phyloP scores from a whole-genome alignment of 2,113 vertebrate genomes.

The Lepus americanus region DNA sequence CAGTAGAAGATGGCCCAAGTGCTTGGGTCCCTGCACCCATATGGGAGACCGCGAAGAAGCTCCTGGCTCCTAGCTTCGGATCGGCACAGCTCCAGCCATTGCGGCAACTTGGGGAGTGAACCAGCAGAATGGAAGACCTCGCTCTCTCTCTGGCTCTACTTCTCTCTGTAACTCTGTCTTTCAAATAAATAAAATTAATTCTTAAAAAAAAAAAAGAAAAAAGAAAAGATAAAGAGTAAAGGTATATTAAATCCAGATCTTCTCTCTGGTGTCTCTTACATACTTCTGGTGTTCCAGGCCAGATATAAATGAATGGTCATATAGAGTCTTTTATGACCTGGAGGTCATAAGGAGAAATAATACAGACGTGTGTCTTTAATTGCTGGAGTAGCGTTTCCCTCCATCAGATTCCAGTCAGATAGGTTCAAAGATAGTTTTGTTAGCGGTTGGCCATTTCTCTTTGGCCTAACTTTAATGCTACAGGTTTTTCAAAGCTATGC shows the following conservation, averaged over 20 bases:
- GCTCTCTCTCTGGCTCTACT: too few relatives aligned
- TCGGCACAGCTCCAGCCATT: too few relatives aligned
- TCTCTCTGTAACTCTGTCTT: too few relatives aligned
- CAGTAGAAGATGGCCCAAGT: too few relatives aligned
- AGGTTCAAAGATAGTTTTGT: background rate
- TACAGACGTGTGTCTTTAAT: background rate
- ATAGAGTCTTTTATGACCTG: background rate
- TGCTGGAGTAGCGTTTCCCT: background rate
- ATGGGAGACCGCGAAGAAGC: too few relatives aligned
- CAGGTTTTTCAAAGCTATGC: background rate
- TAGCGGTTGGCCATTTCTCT: background rate
- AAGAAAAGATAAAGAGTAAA: background rate
- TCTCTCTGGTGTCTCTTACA: background rate
- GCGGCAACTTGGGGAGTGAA: too few relatives aligned
- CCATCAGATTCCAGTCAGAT: background rate
- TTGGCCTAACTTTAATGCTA: background rate
- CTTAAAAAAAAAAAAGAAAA: too few relatives aligned
- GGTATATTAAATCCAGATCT: background rate
- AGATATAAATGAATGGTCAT: background rate
- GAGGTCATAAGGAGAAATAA: background rate
- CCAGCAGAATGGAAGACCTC: too few relatives aligned
- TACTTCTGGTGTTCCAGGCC: background rate
- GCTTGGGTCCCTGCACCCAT: too few relatives aligned
- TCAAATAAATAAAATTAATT: too few relatives aligned
- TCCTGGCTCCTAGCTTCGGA: too few relatives aligned